These are phyloP conservation scores for Macaria liturata DNA, from an alignment of 2,888 invertebrate genomes.

Conservation along the genomic window DNA sequence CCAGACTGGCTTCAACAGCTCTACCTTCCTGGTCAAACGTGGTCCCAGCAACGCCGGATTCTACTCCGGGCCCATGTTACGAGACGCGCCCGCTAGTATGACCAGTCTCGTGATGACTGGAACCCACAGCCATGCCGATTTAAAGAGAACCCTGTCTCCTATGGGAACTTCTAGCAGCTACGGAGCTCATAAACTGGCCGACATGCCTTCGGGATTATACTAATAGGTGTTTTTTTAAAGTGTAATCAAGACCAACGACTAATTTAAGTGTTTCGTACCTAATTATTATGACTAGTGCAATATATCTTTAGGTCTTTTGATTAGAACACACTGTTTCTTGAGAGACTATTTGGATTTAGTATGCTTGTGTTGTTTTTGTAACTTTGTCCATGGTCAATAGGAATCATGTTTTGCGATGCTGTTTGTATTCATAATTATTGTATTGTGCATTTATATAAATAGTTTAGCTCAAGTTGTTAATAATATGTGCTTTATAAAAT, in stretches of 20 bases:
- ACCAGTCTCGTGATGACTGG: constrained; percentile 73
- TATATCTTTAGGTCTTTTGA: constrained; percentile 54
- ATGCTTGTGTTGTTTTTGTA: too few species aligned
- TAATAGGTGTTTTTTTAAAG: constrained; percentile 54
- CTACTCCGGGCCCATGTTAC: constrained; percentile 83
- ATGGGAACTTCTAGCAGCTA: constrained; percentile 61
- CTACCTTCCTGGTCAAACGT: constrained; percentile 84
- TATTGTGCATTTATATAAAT: not conserved
- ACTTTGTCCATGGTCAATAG: too few species aligned
- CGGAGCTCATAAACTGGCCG: constrained; percentile 86
- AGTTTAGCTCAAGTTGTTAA: too few species aligned
- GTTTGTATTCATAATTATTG: not conserved
- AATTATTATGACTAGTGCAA: constrained; percentile 75
- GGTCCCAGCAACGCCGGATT: constrained; percentile 86
- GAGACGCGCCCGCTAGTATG: constrained; percentile 77
- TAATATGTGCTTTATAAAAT: not conserved
- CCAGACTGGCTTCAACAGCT: constrained; percentile 63
- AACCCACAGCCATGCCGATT: constrained; percentile 72
- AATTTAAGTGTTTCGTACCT: constrained; percentile 73
- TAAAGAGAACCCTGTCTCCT: constrained; percentile 71
- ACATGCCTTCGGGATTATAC: constrained; percentile 89
- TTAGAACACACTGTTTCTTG: constrained; percentile 32
- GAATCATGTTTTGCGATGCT: not conserved
- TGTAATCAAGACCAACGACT: constrained; percentile 76
- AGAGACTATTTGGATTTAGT: constrained; percentile 2